Conservation (phyloP, 2,797 vertebrate genomes). For the Lateolabrax maculatus region DNA sequence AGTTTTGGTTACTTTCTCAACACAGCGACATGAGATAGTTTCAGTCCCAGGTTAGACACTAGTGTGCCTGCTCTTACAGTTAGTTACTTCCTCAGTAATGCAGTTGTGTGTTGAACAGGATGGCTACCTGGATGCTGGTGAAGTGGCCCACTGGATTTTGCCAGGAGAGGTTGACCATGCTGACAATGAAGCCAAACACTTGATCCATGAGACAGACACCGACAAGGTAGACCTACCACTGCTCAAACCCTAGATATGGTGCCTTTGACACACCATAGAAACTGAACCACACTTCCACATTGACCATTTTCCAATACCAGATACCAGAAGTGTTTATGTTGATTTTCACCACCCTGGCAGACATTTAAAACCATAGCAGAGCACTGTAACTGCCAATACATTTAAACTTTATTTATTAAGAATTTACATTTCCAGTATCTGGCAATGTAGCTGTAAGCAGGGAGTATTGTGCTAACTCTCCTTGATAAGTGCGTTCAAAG, state of each 20-base stretch:
- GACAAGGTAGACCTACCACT: conserved; percentile 83
- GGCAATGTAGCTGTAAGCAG: neutral
- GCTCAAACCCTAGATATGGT: neutral
- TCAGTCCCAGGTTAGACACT: neutral
- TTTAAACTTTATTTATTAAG: neutral
- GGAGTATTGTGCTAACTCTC: neutral
- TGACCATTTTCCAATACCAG: neutral
- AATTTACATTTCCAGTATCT: too few relatives aligned
- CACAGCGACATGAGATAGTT: too few relatives aligned
- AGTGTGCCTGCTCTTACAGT: neutral
- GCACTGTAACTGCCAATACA: neutral
- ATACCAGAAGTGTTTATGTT: neutral
- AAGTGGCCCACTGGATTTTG: conserved; percentile 91
- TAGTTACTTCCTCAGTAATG: neutral
- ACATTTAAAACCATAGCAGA: neutral
- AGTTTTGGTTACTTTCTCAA: neutral
- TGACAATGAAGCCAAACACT: conserved; percentile 90
- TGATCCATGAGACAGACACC: conserved; percentile 90
- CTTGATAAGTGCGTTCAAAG: neutral
- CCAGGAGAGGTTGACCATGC: conserved; percentile 91
- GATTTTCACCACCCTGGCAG: neutral
- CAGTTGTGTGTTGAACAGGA: conserved; percentile 73
- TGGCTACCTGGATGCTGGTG: conserved; percentile 85
- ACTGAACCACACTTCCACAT: neutral
- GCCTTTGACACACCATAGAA: neutral